These are phyloP conservation scores for Lysandra coridon DNA, from an alignment of 2,888 invertebrate species.

Conservation along the genomic window DNA sequence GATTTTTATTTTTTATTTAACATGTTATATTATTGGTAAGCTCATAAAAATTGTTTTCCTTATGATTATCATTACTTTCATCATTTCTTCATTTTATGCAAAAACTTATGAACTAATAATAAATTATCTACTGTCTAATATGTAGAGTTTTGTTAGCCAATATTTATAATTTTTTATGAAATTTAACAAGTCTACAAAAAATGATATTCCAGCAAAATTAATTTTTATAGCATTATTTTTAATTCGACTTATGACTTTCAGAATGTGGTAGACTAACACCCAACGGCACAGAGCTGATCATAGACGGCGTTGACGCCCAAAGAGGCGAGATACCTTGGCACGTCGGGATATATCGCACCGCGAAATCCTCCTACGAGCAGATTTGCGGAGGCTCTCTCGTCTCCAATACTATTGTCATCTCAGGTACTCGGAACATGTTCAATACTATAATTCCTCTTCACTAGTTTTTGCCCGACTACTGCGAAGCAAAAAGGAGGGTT, in stretches of 20 bases:
- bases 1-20: no score
- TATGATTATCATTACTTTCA: neutral
- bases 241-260: conserved; percentile 35
- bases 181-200: no score
- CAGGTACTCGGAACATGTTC: conserved; percentile 46
- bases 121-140: no score
- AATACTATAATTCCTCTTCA: no score
- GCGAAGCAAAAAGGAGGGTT: no score
- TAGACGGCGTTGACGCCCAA: conserved; percentile 57
- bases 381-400: conserved; percentile 80
- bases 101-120: neutral
- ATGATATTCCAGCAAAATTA: no score
- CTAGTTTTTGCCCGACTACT: neutral
- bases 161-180: neutral
- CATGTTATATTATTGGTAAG: no score
- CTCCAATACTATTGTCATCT: conserved; percentile 51
- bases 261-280: conserved; percentile 56
- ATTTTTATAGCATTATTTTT: neutral
- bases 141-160: neutral
- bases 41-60: neutral
- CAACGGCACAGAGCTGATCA: conserved; percentile 54
- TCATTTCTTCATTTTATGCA: neutral
- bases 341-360: conserved; percentile 71
- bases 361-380: conserved; percentile 63
- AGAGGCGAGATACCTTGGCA: conserved; percentile 78